A percentile compares a stretch with the other conserved stretches of the same genome.
Conservation (phyloP, 2,888 invertebrate genomes). For the Hypolimnas misippus region DNA sequence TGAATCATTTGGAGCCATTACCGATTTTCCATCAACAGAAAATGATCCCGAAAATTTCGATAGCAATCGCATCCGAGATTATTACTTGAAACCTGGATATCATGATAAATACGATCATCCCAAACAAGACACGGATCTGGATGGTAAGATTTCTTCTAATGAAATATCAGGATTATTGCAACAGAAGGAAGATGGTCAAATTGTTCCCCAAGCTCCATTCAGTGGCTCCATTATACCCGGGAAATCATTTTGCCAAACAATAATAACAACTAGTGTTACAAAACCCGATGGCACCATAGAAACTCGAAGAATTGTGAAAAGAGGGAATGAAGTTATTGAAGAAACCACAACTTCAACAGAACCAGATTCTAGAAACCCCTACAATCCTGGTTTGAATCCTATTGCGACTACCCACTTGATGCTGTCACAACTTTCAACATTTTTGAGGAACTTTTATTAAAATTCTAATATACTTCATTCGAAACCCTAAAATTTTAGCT, state of each 20-base stretch:
- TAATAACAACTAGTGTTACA: constrained; percentile 74
- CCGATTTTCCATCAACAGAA: constrained; percentile 35
- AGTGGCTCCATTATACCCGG: constrained; percentile 64
- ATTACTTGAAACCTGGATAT: constrained; percentile 76
- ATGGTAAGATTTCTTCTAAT: constrained; percentile 73
- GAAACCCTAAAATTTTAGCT: constrained; percentile 4
- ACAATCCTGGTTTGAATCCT: constrained; percentile 55
- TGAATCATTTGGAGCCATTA: constrained; percentile 47
- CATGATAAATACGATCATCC: constrained; percentile 55
- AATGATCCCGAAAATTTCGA: constrained; percentile 51
- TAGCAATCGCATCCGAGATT: constrained; percentile 65
- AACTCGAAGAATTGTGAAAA: constrained; percentile 71
- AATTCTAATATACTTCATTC: constrained; percentile 8
- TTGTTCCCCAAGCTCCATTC: constrained; percentile 52
- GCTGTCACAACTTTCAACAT: constrained; percentile 63
- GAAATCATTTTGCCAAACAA: constrained; percentile 69
- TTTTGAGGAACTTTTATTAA: constrained; percentile 70
- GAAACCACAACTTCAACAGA: constrained; percentile 50
- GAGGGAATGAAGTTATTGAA: constrained; percentile 70
- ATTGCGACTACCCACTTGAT: constrained; percentile 56
- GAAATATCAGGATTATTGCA: constrained; percentile 73
- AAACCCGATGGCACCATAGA: constrained; percentile 74
- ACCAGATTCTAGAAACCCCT: constrained; percentile 50
- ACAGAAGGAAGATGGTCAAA: constrained; percentile 56
- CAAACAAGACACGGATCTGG: constrained; percentile 68